Evolutionary conservation across 2,113 vertebrate genomes (phyloP), one percentile per base, ranked within the genome.

Genomic region (Ageneiosus marmoratus): DNA sequence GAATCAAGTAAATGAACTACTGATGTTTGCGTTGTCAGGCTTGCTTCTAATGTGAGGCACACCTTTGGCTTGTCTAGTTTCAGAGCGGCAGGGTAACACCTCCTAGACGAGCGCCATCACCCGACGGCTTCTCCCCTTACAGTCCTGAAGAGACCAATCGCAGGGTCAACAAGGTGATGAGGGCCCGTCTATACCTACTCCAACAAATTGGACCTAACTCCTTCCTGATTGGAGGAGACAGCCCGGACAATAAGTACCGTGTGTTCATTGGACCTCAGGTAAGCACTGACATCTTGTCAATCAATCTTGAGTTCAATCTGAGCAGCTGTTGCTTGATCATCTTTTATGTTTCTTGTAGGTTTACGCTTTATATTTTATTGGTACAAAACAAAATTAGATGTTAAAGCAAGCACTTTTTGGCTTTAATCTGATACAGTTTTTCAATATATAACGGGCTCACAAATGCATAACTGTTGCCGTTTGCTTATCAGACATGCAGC

Each of bases 261-360:
- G 96, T 97, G n/a, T 97, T 97, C 78, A 96, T 97, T 86, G 96
- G 96, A 11, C 96, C 96, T 85, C 96, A 97, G 95, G 96, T 97
- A 89, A 65, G 76, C 20, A 11, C 48, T 3, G 34, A 5, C 22
- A 6, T 82, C 34, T 46, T 37, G 48, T 2, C 2, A 51, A 12
- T 32, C 27, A 1, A 4, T 41, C 20, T 24, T 5, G 7, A 18
- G 10, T 56, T 13, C 2, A 56, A 77, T 20, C 12, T 8, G 46
- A 75, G 34, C 20, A 12, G 41, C 34, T 77, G 16, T 13, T 41
- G 18, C 3, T 9, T 60, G 16, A n/a, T 41, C 12, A 77, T 44
- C 22, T n/a, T 63, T 63, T 65, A 13, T 11, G n/a, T 32, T 76
- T 76, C 34, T 5, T 22, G 4, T 9, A 5, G 22, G 7, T 53